Percentiles rank a stretch among this genome's conserved stretches.
Conservation (phyloP, 1,140 invertebrate genomes). For the Drosophila funebris region DNA sequence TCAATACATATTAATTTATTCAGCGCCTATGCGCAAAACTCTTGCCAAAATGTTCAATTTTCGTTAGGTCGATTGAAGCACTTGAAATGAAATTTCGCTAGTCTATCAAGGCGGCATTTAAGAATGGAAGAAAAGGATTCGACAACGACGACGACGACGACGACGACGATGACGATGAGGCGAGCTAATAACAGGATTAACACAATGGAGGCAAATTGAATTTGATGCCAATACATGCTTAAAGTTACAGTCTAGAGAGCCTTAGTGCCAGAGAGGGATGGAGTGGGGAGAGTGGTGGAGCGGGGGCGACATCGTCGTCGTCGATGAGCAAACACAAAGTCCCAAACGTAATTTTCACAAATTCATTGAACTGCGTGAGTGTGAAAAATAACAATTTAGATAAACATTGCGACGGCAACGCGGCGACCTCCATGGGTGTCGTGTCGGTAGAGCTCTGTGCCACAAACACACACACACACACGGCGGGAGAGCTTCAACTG, state of each 20-base stretch:
- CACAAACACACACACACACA: slow-evolving; percentile 22
- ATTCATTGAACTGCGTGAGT: slow-evolving; percentile 84
- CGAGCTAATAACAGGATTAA: slow-evolving; percentile 79
- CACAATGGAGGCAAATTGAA: slow-evolving; percentile 79
- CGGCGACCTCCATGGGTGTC: slow-evolving; percentile 72
- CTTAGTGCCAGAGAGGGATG: neutral
- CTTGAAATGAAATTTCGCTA: slow-evolving; percentile 18
- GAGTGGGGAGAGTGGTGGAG: neutral
- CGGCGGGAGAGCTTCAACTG: slow-evolving; percentile 42
- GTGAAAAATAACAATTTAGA: slow-evolving; percentile 84
- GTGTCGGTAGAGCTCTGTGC: slow-evolving; percentile 11
- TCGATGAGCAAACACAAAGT: slow-evolving; percentile 78
- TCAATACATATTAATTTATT: slow-evolving; percentile 1
- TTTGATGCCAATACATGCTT: slow-evolving; percentile 76
- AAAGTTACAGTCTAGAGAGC: slow-evolving; percentile 50
- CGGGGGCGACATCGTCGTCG: slow-evolving; percentile 8
- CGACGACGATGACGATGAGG: slow-evolving; percentile 19
- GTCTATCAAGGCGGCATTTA: neutral
- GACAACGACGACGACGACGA: slow-evolving; percentile 1
- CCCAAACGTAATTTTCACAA: slow-evolving; percentile 84
- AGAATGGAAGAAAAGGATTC: slow-evolving; percentile 54
- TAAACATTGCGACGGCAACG: slow-evolving; percentile 80
- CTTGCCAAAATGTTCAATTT: neutral
- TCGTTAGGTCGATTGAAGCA: neutral
- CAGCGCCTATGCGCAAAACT: neutral